Evolutionary conservation across 2,797 vertebrate genomes (phyloP).

Genomic region (Echiichthys vipera): DNA sequence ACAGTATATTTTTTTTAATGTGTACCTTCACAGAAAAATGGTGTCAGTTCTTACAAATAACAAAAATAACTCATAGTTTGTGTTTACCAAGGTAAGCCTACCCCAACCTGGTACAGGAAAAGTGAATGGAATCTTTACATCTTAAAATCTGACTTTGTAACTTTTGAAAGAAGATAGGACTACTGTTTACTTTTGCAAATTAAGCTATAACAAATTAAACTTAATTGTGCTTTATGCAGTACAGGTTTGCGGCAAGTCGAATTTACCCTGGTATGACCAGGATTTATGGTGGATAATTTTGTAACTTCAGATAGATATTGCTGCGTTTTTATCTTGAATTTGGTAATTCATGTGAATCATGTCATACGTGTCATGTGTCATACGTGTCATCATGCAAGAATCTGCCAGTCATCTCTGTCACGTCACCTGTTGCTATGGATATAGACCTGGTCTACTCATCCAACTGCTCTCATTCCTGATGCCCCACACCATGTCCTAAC

Average conservation of each 20-base stretch:
- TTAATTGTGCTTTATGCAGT: background rate
- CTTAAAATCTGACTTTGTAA: background rate
- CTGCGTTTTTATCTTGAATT: background rate
- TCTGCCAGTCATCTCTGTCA: no score
- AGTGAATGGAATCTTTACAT: background rate
- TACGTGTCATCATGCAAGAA: no score
- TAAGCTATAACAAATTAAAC: background rate
- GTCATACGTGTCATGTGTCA: no score
- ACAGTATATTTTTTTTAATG: background rate
- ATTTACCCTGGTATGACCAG: background rate
- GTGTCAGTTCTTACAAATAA: conserved; percentile 21
- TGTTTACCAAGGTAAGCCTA: background rate
- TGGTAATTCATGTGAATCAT: background rate
- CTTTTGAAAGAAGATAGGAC: background rate
- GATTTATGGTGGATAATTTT: background rate
- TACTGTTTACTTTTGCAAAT: background rate
- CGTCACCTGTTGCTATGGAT: no score
- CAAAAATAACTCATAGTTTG: background rate
- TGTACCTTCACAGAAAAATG: background rate
- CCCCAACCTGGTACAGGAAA: no score
- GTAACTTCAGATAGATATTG: background rate
- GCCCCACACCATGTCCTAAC: no score
- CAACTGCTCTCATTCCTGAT: no score
- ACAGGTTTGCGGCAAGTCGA: background rate
- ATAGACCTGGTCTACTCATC: no score